Evolutionary conservation across 2,888 invertebrate genomes (phyloP), one percentile per base, ranked within the genome.

Genomic region (Stenurella melanura): DNA sequence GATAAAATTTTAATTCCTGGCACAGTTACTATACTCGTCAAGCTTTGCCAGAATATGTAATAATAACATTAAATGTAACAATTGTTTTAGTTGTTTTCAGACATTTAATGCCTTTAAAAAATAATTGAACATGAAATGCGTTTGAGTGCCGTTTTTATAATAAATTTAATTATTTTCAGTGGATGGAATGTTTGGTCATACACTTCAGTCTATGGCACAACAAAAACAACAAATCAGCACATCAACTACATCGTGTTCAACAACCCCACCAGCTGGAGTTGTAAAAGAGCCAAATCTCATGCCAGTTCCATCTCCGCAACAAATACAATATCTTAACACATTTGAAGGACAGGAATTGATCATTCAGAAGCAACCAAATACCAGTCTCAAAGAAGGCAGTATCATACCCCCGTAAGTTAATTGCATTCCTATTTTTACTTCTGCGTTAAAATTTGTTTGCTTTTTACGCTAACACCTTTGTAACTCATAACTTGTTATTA

Each of bases 291-390:
- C 96, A 72, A 97, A 97, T 90, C 92, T 97, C 87, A 96, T 97
- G 95, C 97, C 97, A 80, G 97, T 98, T 86, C 97, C 98, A 82
- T 97, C 97, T 81, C 98, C 98, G 75, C 97, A 97, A 90, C 97
- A 97, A 92, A 97, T 98, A 88, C 97, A 96, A 85, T 98, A 97
- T 92, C 93, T 97, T 87, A 97, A 96, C 92, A 95, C 97, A 85
- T 97, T 98, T 90, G 97, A 98, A 92, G 97, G 97, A 80, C 97
- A 98, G 92, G 98, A 98, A 91, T 91, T 98, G 87, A 97, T 97
- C 84, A 98, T 98, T 90, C 97, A 97, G 89, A 97, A 97, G 90
- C 97, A 98, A 90, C 96, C 97, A 67, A 98, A 98, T 89, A 96
- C 96, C 57, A 96, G 96, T 90, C 90, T 96, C 79, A 95, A 95